Conservation (phyloP, 2,797 vertebrate species). For the Chlorospingus flavigularis region DNA sequence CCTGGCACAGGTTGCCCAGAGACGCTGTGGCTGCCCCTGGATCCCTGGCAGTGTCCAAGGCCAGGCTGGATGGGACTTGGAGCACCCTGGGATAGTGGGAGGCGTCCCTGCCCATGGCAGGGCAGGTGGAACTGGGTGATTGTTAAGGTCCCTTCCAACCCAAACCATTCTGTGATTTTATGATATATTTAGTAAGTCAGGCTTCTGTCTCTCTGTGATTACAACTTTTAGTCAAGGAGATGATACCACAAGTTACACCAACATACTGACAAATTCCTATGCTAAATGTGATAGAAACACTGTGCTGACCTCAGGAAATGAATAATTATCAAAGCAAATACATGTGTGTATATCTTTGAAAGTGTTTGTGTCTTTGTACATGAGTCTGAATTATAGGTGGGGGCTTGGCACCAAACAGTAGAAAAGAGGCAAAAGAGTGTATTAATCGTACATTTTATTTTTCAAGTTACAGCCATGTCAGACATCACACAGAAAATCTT, state of each 20-base stretch:
- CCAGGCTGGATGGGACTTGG: fast-evolving
- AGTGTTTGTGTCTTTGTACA: background rate
- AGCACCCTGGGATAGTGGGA: fast-evolving
- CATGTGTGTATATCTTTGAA: background rate
- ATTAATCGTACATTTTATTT: background rate
- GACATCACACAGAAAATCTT: background rate
- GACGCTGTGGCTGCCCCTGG: background rate
- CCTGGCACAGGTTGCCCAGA: background rate
- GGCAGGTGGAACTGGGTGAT: background rate
- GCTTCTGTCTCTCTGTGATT: background rate
- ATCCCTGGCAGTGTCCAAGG: background rate
- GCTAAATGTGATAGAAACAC: background rate
- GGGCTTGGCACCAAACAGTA: background rate
- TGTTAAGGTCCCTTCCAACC: background rate
- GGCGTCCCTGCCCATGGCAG: background rate
- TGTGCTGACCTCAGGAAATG: background rate
- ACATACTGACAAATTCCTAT: background rate
- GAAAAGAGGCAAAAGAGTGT: background rate
- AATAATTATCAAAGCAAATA: background rate
- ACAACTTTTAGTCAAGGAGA: background rate
- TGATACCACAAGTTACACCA: background rate
- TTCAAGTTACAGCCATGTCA: background rate
- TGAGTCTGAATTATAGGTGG: background rate
- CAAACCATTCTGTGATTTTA: background rate
- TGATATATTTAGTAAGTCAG: background rate